Conservation (phyloP, 2,888 invertebrate species). For the Cetonia aurata region DNA sequence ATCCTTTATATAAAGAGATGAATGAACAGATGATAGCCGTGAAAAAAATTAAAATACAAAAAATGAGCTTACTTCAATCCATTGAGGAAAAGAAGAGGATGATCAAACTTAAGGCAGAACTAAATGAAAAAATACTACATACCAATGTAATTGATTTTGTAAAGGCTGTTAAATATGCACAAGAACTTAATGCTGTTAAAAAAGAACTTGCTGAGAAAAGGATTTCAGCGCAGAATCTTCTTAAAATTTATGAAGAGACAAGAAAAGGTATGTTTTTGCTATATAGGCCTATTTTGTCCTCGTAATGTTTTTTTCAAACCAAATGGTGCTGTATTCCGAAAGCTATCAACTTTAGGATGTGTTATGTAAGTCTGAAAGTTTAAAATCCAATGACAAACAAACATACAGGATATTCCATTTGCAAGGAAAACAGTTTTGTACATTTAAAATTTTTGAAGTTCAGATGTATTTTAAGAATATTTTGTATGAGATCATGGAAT, state of each 20-base stretch:
- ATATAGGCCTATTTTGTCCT: no score
- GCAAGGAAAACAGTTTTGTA: no score
- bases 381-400: no score
- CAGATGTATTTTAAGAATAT: no score
- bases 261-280: slow-evolving; percentile 6
- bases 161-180: not conserved
- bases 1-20: slow-evolving; percentile 16
- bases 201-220: slow-evolving; percentile 12
- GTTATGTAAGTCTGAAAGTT: no score
- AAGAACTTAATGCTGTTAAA: not conserved
- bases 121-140: slow-evolving; percentile 11
- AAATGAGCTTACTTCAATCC: not conserved
- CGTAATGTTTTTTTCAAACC: no score
- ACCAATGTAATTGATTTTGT: slow-evolving; percentile 10
- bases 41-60: slow-evolving; percentile 8
- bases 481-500: no score
- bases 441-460: no score
- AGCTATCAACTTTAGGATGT: no score
- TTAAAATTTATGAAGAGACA: slow-evolving; percentile 8
- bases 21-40: not conserved
- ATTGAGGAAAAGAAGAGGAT: not conserved
- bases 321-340: no score
- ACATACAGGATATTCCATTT: no score
- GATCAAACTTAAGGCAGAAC: not conserved
- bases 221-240: slow-evolving; percentile 7